Evolutionary conservation across 2,797 vertebrate species (phyloP), one percentile per base, ranked within the genome.

Genomic region (Melanotaenia maccullochi): DNA sequence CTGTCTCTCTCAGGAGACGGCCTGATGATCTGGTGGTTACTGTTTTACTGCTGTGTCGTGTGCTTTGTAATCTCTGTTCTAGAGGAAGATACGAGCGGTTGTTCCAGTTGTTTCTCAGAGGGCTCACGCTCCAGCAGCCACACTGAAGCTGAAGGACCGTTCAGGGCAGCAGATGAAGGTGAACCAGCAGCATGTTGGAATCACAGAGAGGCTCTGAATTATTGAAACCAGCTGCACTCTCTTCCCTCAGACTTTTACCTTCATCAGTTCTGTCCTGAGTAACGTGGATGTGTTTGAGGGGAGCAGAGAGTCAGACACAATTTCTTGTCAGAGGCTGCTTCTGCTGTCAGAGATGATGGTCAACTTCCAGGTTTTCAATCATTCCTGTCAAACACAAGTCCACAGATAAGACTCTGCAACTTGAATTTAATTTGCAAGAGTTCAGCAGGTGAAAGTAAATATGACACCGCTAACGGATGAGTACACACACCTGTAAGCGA

Each of bases 61-160:
- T 8, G 12, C 59, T 30, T 30, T 54, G 24, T 55, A 58, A 71
- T 85, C 68, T 78, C 62, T 70, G 59, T 13, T 64, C 0, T 22
- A 72, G 66, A 75, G 65, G 74, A 36, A 61, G 70, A 79, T 69
- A 33, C 30, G 30, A 30, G 30, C 30, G 30, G 30, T 30, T 30
- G 64, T 73, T 67, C 65, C 65, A 25, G 65, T 62, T n/a, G 75
- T 62, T 54, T 64, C 78, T 63, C 65, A 63, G 2, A 4, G 71
- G 61, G n/a, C 61, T 22, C 22, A 20, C 66, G 0, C 70, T 76
- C 68, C 65, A 60, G 3, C 58, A 32, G 47, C 59, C 62, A 16
- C 69, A 8, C 13, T 3, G 58, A 54, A 74, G 70, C 77, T 25
- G 44, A 76, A 86, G 78, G 71, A 59, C 84, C 76, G 76, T 81